Evolutionary conservation across 2,888 invertebrate genomes (phyloP), one percentile per base, ranked within the genome.

Genomic region (Ormyrus thymus): DNA sequence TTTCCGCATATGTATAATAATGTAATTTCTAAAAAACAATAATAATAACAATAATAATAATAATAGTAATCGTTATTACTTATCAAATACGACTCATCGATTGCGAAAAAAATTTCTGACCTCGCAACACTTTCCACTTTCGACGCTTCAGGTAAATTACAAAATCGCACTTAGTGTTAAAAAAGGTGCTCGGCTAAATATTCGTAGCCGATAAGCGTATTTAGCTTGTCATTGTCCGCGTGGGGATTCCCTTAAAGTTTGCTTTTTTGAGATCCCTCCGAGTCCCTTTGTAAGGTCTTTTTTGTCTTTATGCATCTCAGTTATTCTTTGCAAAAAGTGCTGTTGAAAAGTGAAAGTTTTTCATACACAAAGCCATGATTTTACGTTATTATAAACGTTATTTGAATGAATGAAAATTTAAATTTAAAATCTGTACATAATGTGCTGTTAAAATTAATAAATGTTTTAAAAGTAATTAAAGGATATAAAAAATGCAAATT

Each of bases 121-220:
- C 56, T 75, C 56, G 45, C 61, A 61, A 74, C 71, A 46, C 59
- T 65, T 74, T 70, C 43, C 61, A 74, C 62, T 75, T 66, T 73
- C 64, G 69, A 73, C 58, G 48, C 69, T 73, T 80, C 51, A 45
- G 65, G 10, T 78, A 79, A 78, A 73, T 83, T 83, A 83, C 81
- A 83, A 84, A 88, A 87, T 87, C 86, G 87, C 88, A 87, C 86
- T 88, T 88, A 83, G 87, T 87, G 85, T 87, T 82, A 82, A 83
- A 83, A 82, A 81, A 83, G 77, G 80, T 80, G 79, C 81, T 82
- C 82, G 83, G 83, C 82, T 82, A 81, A 82, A 84, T 84, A 84
- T 84, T 76, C 72, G 84, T 86, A 88, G 87, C 87, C 84, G 85
- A 84, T 87, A 88, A 88, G 88, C 88, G 88, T 87, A 86, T 87